phyloP scores from a whole-genome alignment of 2,888 invertebrate species.

The Xanthia icteritia region DNA sequence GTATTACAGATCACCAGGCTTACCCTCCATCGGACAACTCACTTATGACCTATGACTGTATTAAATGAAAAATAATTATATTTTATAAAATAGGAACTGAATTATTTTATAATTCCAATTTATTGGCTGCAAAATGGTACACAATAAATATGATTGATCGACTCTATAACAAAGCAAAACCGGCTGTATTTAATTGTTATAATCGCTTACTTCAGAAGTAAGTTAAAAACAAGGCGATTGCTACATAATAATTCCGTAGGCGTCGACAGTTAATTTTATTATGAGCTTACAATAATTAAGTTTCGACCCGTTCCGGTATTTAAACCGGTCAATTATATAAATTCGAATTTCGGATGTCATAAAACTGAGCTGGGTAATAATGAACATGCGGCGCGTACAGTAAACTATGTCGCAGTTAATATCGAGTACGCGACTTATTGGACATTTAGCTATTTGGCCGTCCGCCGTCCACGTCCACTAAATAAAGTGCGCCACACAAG shows the following conservation, averaged over 20 bases:
- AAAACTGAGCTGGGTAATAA: constrained; percentile 86
- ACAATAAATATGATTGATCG: constrained; percentile 51
- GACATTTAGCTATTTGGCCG: constrained; percentile 82
- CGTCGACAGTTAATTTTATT: constrained; percentile 68
- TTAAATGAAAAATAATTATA: no score
- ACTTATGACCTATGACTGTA: no score
- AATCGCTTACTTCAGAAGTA: constrained; percentile 56
- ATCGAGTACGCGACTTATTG: constrained; percentile 85
- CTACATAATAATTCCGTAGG: constrained; percentile 62
- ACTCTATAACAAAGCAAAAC: constrained; percentile 33
- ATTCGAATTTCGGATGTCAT: constrained; percentile 85
- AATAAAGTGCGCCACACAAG: constrained; percentile 69
- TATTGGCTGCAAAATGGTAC: constrained; percentile 22
- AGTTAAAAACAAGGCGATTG: constrained; percentile 57
- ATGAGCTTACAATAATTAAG: constrained; percentile 75
- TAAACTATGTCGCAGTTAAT: constrained; percentile 88
- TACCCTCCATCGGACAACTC: no score
- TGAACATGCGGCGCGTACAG: constrained; percentile 86
- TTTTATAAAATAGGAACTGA: not conserved
- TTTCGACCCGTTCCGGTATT: constrained; percentile 76
- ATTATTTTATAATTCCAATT: constrained; percentile 19
- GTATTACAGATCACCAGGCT: no score
- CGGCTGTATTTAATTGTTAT: constrained; percentile 58
- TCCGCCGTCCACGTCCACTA: constrained; percentile 67
- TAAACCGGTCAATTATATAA: constrained; percentile 86